Evolutionary conservation across 2,113 vertebrate genomes (phyloP).

Genomic region (Lonchura striata): DNA sequence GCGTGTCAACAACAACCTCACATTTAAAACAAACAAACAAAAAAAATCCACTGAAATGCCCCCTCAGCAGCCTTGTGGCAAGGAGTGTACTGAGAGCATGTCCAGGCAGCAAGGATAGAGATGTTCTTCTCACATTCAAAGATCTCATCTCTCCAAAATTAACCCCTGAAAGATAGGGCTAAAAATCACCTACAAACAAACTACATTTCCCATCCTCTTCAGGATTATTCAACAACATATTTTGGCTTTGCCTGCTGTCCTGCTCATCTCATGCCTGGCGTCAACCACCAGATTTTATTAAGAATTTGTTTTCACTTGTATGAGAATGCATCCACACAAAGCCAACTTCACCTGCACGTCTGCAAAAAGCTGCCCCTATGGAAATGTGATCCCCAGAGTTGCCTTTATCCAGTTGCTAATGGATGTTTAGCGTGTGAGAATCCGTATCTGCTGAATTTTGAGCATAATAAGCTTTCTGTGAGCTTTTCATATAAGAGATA

Average conservation of each 20-base stretch:
- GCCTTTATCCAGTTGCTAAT: background rate
- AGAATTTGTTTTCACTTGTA: background rate
- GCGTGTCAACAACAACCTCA: background rate
- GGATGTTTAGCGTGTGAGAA: slow-evolving; percentile 8
- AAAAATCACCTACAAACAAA: background rate
- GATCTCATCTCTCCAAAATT: background rate
- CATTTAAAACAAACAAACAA: slow-evolving; percentile 8
- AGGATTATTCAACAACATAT: background rate
- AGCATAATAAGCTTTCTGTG: slow-evolving; percentile 7
- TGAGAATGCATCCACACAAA: background rate
- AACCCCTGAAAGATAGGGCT: background rate
- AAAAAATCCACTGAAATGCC: background rate
- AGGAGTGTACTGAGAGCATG: background rate
- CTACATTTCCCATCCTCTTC: background rate
- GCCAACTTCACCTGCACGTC: background rate
- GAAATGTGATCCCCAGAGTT: background rate
- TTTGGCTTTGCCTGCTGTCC: background rate
- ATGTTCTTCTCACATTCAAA: background rate
- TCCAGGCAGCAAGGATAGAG: background rate
- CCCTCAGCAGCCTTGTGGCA: background rate
- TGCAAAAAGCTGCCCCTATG: background rate
- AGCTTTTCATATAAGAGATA: slow-evolving; percentile 3
- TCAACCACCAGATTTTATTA: background rate
- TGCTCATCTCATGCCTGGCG: background rate
- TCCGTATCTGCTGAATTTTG: background rate